A percentile compares a stretch with the other conserved stretches of the same genome.
These are phyloP conservation scores for Oegoconia quadripuncta DNA, from an alignment of 2,888 invertebrate genomes.

Conservation along the genomic window DNA sequence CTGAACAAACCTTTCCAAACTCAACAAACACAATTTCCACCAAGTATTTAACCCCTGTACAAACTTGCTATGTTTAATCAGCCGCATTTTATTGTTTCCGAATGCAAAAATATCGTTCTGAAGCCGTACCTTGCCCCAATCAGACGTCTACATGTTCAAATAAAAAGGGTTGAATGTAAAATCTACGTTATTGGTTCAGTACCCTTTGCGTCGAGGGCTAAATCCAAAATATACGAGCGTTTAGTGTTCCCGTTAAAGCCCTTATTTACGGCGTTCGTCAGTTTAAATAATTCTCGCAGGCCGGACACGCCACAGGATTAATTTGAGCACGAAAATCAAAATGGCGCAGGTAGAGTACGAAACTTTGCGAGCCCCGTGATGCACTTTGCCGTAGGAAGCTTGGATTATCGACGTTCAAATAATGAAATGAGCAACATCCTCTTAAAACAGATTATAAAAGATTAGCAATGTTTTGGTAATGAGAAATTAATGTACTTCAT, in stretches of 20 bases:
- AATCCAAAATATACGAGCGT: conserved; percentile 64
- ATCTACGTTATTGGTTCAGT: conserved; percentile 35
- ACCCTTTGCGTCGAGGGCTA: conserved; percentile 28
- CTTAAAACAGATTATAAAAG: not conserved
- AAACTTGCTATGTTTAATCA: conserved; percentile 39
- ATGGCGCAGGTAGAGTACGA: conserved; percentile 44
- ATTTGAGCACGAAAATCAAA: conserved; percentile 57
- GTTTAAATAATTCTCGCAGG: conserved; percentile 61
- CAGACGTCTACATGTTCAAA: conserved; percentile 46
- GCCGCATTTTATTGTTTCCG: conserved; percentile 41
- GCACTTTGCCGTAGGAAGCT: conserved; percentile 42
- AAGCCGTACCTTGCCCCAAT: conserved; percentile 20
- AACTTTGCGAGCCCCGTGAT: conserved; percentile 34
- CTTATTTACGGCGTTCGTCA: conserved; percentile 59
- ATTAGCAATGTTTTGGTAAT: not conserved
- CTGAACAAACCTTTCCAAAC: conserved; percentile 13
- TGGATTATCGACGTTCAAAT: conserved; percentile 50
- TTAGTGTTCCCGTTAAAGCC: conserved; percentile 57
- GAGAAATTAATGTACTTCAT: no score
- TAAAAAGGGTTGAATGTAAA: conserved; percentile 51
- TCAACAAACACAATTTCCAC: conserved; percentile 31
- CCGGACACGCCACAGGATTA: conserved; percentile 62
- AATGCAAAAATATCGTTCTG: conserved; percentile 47
- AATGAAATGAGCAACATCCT: conserved; percentile 24
- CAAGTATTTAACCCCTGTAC: conserved; percentile 27